Base-by-base conservation (phyloP, 2,113 vertebrate species). In the Myrmophylax atrothorax region DNA sequence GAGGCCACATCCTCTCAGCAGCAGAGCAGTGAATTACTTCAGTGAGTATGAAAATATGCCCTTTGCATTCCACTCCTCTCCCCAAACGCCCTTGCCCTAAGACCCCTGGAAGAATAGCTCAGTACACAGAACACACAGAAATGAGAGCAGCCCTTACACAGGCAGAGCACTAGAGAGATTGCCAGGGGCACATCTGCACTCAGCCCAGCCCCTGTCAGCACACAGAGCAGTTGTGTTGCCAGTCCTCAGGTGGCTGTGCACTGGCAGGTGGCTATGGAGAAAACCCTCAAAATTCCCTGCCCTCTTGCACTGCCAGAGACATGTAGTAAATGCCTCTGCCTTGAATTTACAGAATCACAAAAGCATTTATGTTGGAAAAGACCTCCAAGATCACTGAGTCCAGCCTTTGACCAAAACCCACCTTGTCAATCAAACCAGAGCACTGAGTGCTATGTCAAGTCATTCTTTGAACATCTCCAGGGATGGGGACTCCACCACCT, bases 301-400 rank as follows among this genome's bases (percentile, higher is more conserved):
- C 18, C 29, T 35, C 10, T 59, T 9, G 7, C 4, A 6, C 35
- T 68, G 69, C 63, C 0, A 0, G 3, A 37, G 35, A 7, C 10
- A 16, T 0, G 44, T 49, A 69, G 14, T 7, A 26, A 60, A 44
- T 10, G 22, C 19, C 40, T 56, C 44, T 66, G 63, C 16, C 38
- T 53, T 12, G 69, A 29, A 12, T 35, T 75, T 64, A 53, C 46
- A 67, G 60, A 66, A 29, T 15, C 19, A 13, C 18, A 24, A 19
- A 56, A 37, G 28, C 12, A 10, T 0, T 14, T 23, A 38, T 31
- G 25, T 23, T 49, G 44, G 68, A 66, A 5, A 0, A 24, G 10
- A 7, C 0, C 2, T 52, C 31, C 28, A 1, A 5, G 18, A 1
- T 0, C 22, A 66, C 2, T 0, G 1, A 62, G 47, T n/a, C n/a